phyloP scores from a whole-genome alignment of 30 jellyfish, hydroid and myxozoan species.

The Aurelia coerulea region DNA sequence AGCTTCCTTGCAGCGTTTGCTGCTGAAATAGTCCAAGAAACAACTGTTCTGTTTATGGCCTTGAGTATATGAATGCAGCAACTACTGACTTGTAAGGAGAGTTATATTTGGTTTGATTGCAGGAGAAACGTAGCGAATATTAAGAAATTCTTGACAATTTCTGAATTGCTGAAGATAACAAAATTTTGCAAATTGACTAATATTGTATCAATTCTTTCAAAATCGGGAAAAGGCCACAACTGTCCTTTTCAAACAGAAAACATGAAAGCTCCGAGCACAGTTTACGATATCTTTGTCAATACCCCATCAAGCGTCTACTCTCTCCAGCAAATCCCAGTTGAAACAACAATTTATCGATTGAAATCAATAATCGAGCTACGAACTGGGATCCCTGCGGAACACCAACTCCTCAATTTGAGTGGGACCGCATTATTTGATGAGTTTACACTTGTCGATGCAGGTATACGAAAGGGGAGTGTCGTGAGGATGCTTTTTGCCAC shows the following conservation, averaged over 20 bases:
- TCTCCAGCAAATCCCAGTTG: constrained; percentile 19
- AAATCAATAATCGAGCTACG: constrained; percentile 45
- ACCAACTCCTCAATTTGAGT: constrained; percentile 28
- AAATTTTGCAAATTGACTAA: no score
- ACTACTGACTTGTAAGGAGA: no score
- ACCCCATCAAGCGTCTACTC: constrained; percentile 43
- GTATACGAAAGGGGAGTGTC: constrained; percentile 13
- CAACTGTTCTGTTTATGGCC: no score
- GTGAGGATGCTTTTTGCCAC: constrained; percentile 40
- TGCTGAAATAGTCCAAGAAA: no score
- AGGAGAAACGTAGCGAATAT: no score
- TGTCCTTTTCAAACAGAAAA: neutral
- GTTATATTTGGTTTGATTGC: no score
- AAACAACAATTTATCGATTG: constrained; percentile 12
- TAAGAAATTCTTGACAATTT: no score
- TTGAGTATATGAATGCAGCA: no score
- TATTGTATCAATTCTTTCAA: no score
- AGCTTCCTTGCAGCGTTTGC: no score
- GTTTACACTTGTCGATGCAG: constrained; percentile 16
- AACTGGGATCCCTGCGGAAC: constrained; percentile 67
- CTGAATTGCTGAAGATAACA: no score
- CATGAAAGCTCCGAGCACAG: constrained; percentile 27
- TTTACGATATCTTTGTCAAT: constrained; percentile 23
- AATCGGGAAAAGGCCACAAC: no score
- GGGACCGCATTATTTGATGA: constrained; percentile 14